phyloP scores from a whole-genome alignment of 1,140 invertebrate species.

The Pachypeltis micranthus region DNA sequence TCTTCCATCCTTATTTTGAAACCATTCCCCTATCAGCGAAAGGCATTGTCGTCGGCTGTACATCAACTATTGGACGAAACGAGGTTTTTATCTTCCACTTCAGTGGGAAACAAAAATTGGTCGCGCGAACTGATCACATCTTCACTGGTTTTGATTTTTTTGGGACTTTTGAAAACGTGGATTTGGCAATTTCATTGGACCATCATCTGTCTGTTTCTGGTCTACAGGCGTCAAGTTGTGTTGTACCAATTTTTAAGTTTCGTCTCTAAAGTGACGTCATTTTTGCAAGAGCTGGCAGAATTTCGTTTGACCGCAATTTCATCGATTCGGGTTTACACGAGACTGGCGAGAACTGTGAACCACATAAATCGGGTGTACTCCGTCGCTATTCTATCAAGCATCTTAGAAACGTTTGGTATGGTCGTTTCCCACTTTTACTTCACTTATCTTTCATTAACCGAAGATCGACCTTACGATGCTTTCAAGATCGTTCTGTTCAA shows the following conservation, averaged over 20 bases:
- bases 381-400: neutral
- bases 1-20: too few species aligned
- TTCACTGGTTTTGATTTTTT: too few species aligned
- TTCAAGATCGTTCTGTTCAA: too few species aligned
- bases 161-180: too few species aligned
- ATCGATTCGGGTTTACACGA: neutral
- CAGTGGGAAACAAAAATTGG: too few species aligned
- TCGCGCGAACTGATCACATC: too few species aligned
- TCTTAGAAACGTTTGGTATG: neutral
- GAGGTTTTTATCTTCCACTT: too few species aligned
- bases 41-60: too few species aligned
- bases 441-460: neutral
- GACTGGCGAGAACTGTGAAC: neutral
- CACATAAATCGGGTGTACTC: neutral
- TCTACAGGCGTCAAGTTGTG: neutral
- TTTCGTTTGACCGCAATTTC: neutral
- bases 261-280: neutral
- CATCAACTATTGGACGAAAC: too few species aligned
- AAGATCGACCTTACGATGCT: too few species aligned
- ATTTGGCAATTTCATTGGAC: neutral
- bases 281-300: neutral
- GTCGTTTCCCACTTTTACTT: neutral
- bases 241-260: neutral
- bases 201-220: neutral
- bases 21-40: too few species aligned